Evolutionary conservation across 2,113 vertebrate species (phyloP).

Genomic region (Erpornis zantholeuca): DNA sequence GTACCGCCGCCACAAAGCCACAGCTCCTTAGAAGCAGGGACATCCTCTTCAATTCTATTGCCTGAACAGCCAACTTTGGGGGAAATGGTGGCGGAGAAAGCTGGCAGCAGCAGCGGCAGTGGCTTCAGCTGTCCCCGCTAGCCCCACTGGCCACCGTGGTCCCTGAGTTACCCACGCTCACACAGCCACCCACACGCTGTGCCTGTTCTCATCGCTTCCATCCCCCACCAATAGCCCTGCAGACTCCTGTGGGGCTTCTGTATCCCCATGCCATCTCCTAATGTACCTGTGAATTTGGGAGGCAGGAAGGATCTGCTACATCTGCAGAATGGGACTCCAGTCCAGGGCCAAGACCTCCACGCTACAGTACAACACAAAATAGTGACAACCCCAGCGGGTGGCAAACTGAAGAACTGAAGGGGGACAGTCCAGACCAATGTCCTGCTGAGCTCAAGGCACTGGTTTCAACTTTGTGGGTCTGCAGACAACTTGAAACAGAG

Average conservation of each 20-base stretch:
- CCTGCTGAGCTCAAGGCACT: not conserved
- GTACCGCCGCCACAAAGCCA: fast-evolving
- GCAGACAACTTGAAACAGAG: not conserved
- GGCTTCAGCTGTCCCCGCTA: not conserved
- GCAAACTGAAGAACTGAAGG: not conserved
- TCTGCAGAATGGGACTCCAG: not conserved
- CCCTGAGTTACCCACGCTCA: fast-evolving
- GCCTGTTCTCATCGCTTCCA: not conserved
- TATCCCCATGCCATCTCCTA: not conserved
- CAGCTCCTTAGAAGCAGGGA: fast-evolving
- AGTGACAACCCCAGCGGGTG: fast-evolving
- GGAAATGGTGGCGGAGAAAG: fast-evolving
- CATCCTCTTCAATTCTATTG: not conserved
- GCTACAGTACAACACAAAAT: not conserved
- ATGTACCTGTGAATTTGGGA: not conserved
- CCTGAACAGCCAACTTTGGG: no score
- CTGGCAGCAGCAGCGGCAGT: fast-evolving
- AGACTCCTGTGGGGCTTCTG: fast-evolving
- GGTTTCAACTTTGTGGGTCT: not conserved
- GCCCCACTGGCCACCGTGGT: not conserved
- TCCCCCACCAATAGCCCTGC: fast-evolving
- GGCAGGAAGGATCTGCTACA: not conserved
- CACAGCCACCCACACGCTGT: fast-evolving
- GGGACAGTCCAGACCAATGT: not conserved
- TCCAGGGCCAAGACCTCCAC: not conserved